phyloP scores from a whole-genome alignment of 1,140 invertebrate genomes.

The Meloidogyne chitwoodi region DNA sequence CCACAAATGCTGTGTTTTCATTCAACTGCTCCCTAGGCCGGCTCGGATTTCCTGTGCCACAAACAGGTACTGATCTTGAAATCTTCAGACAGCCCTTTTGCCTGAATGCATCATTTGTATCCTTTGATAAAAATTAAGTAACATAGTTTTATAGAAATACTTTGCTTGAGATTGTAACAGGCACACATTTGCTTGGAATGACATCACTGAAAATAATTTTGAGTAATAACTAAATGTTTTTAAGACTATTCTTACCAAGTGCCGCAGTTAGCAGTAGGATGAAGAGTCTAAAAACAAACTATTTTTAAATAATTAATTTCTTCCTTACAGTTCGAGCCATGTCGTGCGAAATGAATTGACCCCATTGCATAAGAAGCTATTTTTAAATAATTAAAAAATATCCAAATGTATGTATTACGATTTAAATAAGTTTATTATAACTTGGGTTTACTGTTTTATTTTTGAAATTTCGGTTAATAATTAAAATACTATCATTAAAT shows the following conservation, averaged over 20 bases:
- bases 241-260: constrained; percentile 33
- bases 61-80: constrained; percentile 56
- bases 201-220: constrained; percentile 30
- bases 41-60: constrained; percentile 41
- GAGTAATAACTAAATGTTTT: no score
- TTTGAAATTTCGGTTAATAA: not conserved
- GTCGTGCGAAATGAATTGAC: constrained; percentile 40
- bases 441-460: no score
- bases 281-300: constrained; percentile 32
- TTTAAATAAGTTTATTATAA: no score
- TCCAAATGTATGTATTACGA: no score
- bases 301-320: not conserved
- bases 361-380: constrained; percentile 46
- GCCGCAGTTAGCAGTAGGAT: constrained; percentile 55
- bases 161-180: constrained; percentile 48
- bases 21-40: constrained; percentile 54
- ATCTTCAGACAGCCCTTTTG: constrained; percentile 54
- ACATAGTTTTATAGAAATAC: constrained; percentile 29
- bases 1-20: constrained; percentile 55
- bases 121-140: constrained; percentile 1
- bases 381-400: not conserved
- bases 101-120: constrained; percentile 48
- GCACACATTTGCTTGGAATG: constrained; percentile 55
- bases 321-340: constrained; percentile 21
- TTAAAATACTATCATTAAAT: not conserved